Evolutionary conservation across 2,888 invertebrate species (phyloP).

Genomic region (Griposia aprilina): DNA sequence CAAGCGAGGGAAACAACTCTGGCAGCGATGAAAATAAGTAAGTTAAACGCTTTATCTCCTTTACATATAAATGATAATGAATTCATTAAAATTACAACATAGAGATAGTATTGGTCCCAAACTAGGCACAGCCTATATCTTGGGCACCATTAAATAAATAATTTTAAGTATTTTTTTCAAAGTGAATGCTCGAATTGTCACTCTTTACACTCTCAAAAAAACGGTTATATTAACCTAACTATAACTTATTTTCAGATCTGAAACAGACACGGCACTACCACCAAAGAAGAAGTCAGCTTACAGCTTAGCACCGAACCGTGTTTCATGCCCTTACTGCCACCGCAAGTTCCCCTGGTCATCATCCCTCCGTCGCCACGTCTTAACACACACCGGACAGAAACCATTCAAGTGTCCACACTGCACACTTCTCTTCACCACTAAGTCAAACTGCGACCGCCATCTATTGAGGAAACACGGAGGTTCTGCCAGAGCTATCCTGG

Average conservation of each 20-base stretch:
- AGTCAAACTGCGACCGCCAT: slow-evolving; percentile 99
- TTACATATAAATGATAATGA: neutral
- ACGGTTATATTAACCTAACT: slow-evolving; percentile 3
- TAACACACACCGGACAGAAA: slow-evolving; percentile 99
- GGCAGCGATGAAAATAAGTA: slow-evolving; percentile 95
- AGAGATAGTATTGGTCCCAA: neutral
- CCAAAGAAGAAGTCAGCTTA: slow-evolving; percentile 98
- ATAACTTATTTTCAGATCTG: slow-evolving; percentile 89
- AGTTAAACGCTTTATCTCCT: slow-evolving; percentile 71
- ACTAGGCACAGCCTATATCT: neutral
- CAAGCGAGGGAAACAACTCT: slow-evolving; percentile 95
- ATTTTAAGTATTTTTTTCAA: neutral
- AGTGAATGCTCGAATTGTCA: neutral
- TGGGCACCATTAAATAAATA: neutral
- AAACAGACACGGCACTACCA: slow-evolving; percentile 91
- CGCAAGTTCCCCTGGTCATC: slow-evolving; percentile 99
- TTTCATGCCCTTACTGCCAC: slow-evolving; percentile 97
- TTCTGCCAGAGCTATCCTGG: slow-evolving; percentile 85
- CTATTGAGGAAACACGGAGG: slow-evolving; percentile 95
- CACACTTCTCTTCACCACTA: slow-evolving; percentile 98
- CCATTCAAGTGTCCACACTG: slow-evolving; percentile 99
- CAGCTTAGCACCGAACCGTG: slow-evolving; percentile 98
- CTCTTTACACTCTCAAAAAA: neutral
- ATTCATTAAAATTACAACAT: neutral
- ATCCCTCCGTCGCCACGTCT: slow-evolving; percentile 97